Base-by-base conservation (phyloP, 2,113 vertebrate species). In the Vicugna pacos region DNA sequence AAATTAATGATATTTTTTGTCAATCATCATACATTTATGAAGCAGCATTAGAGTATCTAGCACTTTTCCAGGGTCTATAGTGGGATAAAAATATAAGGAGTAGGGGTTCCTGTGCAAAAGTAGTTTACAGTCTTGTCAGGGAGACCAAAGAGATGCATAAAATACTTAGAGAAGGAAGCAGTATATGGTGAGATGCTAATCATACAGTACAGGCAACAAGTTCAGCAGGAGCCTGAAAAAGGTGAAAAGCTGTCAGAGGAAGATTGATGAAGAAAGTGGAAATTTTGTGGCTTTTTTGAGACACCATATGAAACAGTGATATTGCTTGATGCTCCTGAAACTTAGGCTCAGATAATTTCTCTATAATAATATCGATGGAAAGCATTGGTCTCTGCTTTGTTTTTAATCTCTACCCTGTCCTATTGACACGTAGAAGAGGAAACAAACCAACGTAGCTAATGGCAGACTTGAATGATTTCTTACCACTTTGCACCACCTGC, bases 191-290 rank as follows among this genome's bases (percentile, higher is more conserved):
- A 89, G 28, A 64, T 83, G 38, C 56, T 94, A 75, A 95, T 75
- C 38, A 24, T 5, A 4, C 6, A 19, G 26, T 48, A 10, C 1
- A 56, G 67, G 32, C 8, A 79, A 28, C 38, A 91, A 38, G n/a
- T 82, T 89, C 73, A 83, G n/a, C 24, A n/a, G 20, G 70, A 87
- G 16, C 14, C 32, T 82, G 73, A 48, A 56, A 60, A 70, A 93
- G 64, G 75, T 90, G 62, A 97, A 87, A 56, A 58, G 38, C 80
- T 96, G 90, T 94, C 93, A 97, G 28, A 38, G 11, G 75, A 93
- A 94, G 82, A 93, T 3, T 93, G 92, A 97, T 92, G 87, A 95
- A 75, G 79, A 93, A 81, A 22, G 20, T 62, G 48, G 50, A 46
- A n/a, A 65, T 80, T 52, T 11, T 92, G 56, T 58, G 92, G 56